These are phyloP conservation scores for Hirtodrosophila confusa DNA, from an alignment of 2,888 invertebrate genomes.

Conservation along the genomic window DNA sequence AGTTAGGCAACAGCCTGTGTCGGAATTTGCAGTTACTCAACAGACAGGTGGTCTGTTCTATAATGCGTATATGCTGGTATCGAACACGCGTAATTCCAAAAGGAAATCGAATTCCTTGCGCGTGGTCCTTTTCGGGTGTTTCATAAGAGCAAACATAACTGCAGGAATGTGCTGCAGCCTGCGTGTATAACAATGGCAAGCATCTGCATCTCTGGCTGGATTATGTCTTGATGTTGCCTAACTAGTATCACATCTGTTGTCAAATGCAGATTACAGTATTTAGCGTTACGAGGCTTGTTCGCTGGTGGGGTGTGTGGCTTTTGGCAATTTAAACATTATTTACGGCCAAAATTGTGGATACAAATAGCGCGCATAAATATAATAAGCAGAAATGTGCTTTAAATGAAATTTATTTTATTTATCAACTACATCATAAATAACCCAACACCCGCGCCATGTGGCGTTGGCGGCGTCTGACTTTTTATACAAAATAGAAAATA, in stretches of 20 bases:
- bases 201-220: too few species aligned
- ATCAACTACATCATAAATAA: conserved; percentile 73
- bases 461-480: conserved; percentile 40
- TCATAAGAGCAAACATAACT: too few species aligned
- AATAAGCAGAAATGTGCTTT: conserved; percentile 56
- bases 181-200: too few species aligned
- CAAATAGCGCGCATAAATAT: conserved; percentile 61
- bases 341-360: conserved; percentile 34
- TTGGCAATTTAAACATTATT: conserved; percentile 47
- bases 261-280: conserved; percentile 40
- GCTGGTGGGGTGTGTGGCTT: not conserved
- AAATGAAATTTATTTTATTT: conserved; percentile 78
- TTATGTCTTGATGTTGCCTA: too few species aligned
- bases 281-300: conserved; percentile 8
- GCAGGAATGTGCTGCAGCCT: too few species aligned
- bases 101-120: too few species aligned
- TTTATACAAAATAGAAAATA: not conserved
- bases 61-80: too few species aligned
- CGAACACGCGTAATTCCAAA: too few species aligned
- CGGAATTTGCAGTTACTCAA: too few species aligned
- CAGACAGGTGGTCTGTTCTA: too few species aligned
- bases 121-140: too few species aligned
- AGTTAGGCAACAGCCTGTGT: too few species aligned
- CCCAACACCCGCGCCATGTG: conserved; percentile 60
- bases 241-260: conserved; percentile 30